phyloP scores from a whole-genome alignment of 1,140 invertebrate genomes.

The Apis cerana region DNA sequence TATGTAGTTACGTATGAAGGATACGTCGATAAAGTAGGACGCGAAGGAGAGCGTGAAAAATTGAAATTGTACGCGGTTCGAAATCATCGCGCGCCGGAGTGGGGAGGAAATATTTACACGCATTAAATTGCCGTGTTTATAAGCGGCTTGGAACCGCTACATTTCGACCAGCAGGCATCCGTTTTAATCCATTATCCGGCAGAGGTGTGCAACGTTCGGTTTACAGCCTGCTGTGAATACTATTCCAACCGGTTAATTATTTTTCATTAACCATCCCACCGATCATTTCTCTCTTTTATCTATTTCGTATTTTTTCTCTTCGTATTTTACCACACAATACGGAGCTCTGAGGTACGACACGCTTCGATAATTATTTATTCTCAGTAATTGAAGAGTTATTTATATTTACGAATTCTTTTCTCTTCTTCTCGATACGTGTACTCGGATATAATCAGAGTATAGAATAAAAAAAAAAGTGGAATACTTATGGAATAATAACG shows the following conservation, averaged over 20 bases:
- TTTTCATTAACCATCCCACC: constrained; percentile 17
- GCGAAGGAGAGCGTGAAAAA: neutral
- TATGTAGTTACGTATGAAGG: neutral
- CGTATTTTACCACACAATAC: neutral
- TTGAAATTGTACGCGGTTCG: constrained; percentile 12
- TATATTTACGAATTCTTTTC: neutral
- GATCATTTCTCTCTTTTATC: neutral
- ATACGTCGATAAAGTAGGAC: neutral
- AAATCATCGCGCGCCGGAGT: neutral
- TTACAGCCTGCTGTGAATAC: constrained; percentile 17
- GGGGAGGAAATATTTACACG: neutral
- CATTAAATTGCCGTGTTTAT: constrained; percentile 15
- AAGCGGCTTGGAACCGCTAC: constrained; percentile 17
- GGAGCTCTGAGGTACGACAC: too few relatives aligned
- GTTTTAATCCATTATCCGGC: constrained; percentile 39
- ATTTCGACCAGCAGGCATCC: constrained; percentile 7
- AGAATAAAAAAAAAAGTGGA: neutral
- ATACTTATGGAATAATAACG: neutral
- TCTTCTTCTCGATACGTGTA: too few relatives aligned
- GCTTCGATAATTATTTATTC: neutral
- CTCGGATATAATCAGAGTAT: neutral
- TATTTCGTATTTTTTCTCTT: neutral
- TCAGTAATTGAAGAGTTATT: neutral
- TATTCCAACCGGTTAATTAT: constrained; percentile 20
- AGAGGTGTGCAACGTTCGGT: neutral